phyloP scores from a whole-genome alignment of 2,113 vertebrate species.

The Microcebus murinus region DNA sequence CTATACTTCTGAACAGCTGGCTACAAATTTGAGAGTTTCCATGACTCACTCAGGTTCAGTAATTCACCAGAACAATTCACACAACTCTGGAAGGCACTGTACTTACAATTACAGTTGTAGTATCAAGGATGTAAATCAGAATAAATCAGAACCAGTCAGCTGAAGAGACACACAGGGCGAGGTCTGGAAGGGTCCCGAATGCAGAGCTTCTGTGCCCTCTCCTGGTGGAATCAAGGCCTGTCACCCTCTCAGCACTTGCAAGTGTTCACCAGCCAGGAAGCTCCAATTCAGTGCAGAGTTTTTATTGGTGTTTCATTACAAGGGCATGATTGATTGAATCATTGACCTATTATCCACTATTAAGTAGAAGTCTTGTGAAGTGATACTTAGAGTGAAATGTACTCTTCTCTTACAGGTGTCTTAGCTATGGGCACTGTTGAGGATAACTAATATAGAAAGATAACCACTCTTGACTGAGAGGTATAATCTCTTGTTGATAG shows the following conservation, averaged over 20 bases:
- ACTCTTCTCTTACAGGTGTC: not conserved
- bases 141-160: not conserved
- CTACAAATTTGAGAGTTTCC: not conserved
- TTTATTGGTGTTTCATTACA: not conserved
- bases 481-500: not conserved
- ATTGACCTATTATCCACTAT: not conserved
- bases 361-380: not conserved
- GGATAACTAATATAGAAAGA: not conserved
- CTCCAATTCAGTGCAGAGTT: not conserved
- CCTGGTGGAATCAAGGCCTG: not conserved
- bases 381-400: constrained; percentile 16
- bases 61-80: not conserved
- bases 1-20: not conserved
- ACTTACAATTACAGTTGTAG: not conserved
- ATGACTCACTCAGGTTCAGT: not conserved
- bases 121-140: constrained; percentile 7
- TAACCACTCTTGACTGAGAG: not conserved
- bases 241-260: not conserved
- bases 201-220: not conserved
- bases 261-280: not conserved
- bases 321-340: not conserved
- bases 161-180: not conserved
- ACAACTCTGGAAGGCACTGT: not conserved
- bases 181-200: not conserved
- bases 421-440: not conserved